Percentiles rank a stretch among this genome's conserved stretches.
phyloP scores from a whole-genome alignment of 2,797 vertebrate species.

The Knipowitschia caucasica region DNA sequence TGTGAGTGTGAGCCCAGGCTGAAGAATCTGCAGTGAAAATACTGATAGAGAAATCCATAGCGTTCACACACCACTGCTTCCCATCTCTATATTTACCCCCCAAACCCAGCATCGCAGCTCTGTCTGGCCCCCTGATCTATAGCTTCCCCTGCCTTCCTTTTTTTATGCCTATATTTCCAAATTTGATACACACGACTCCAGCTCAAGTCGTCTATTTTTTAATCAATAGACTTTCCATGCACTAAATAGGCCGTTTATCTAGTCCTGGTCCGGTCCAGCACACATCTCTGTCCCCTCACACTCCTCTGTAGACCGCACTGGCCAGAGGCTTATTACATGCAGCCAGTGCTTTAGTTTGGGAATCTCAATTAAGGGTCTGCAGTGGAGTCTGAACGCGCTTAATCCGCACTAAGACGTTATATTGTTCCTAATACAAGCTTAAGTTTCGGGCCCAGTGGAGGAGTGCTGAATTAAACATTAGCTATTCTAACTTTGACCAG shows the following conservation, averaged over 20 bases:
- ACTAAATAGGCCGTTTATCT: constrained; percentile 39
- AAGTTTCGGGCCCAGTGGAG: constrained; percentile 19
- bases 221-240: constrained; percentile 29
- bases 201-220: constrained; percentile 13
- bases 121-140: constrained; percentile 24
- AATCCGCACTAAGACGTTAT: constrained; percentile 40
- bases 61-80: constrained; percentile 52
- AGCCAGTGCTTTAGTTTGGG: constrained; percentile 38
- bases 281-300: constrained; percentile 31
- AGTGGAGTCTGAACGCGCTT: constrained; percentile 39
- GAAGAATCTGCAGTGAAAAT: constrained; percentile 48
- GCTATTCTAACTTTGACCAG: not conserved
- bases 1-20: constrained; percentile 20
- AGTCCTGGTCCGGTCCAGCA: constrained; percentile 29
- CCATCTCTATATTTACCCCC: constrained; percentile 43
- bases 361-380: constrained; percentile 51
- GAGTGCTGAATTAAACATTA: constrained; percentile 22
- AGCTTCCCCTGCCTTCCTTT: constrained; percentile 23
- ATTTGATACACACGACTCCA: constrained; percentile 27
- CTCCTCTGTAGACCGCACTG: constrained; percentile 33
- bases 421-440: constrained; percentile 34
- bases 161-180: constrained; percentile 27
- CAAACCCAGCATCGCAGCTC: constrained; percentile 17
- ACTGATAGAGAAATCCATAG: constrained; percentile 65
- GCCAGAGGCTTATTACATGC: constrained; percentile 50